phyloP scores from a whole-genome alignment of 1,140 invertebrate species.

The Nephotettix cincticeps region DNA sequence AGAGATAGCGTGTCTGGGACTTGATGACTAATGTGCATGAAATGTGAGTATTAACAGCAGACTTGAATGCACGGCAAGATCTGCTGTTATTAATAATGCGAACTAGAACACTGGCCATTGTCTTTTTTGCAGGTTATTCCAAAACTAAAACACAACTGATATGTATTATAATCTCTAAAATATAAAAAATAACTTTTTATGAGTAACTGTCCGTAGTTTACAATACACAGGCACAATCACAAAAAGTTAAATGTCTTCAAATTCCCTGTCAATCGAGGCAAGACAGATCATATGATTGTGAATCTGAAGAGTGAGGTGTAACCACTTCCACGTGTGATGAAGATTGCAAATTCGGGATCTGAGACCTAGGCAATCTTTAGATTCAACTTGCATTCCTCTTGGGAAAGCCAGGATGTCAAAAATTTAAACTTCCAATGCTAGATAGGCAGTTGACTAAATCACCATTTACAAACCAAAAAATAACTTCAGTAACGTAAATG shows the following conservation, averaged over 20 bases:
- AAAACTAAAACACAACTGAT: not conserved
- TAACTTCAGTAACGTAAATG: no score
- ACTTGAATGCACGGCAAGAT: not conserved
- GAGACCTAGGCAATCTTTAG: slow-evolving; percentile 81
- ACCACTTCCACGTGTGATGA: slow-evolving; percentile 90
- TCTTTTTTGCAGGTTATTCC: no score
- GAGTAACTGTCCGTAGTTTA: slow-evolving; percentile 5
- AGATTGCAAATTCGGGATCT: slow-evolving; percentile 76
- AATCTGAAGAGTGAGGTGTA: slow-evolving; percentile 82
- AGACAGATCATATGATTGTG: slow-evolving; percentile 83
- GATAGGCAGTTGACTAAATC: no score
- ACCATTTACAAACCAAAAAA: no score
- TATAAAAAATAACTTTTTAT: slow-evolving; percentile 27
- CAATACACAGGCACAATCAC: not conserved
- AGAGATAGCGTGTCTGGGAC: not conserved
- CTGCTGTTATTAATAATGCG: not conserved
- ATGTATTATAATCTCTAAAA: not conserved
- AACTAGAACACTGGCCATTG: not conserved
- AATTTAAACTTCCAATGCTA: slow-evolving; percentile 3
- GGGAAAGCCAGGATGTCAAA: slow-evolving; percentile 55
- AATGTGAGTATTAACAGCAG: not conserved
- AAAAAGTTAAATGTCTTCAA: slow-evolving; percentile 21
- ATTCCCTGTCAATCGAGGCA: slow-evolving; percentile 51
- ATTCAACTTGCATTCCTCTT: slow-evolving; percentile 77
- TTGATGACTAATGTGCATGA: not conserved